A percentile compares a stretch with the other conserved stretches of the same genome.
phyloP scores from a whole-genome alignment of 2,888 invertebrate species.

The Drosophila meridiana region DNA sequence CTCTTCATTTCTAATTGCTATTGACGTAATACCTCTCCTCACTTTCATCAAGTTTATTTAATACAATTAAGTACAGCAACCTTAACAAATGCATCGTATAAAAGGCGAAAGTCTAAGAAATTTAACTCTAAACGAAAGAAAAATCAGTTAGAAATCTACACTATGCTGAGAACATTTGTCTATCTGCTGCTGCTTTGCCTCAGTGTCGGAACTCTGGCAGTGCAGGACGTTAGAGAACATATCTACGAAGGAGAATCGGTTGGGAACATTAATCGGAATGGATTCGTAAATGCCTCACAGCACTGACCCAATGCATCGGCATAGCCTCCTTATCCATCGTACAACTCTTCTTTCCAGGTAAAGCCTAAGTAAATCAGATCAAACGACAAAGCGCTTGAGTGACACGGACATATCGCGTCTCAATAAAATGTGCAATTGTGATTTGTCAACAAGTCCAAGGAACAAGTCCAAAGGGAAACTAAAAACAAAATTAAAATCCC shows the following conservation, averaged over 20 bases:
- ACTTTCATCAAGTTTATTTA: background rate
- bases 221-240: background rate
- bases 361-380: background rate
- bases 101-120: background rate
- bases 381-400: background rate
- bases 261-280: background rate
- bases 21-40: too few relatives aligned
- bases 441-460: background rate
- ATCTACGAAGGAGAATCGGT: constrained; percentile 1
- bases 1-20: too few relatives aligned
- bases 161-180: background rate
- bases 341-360: background rate
- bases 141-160: background rate
- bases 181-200: background rate
- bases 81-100: background rate
- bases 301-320: constrained; percentile 3
- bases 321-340: fast-evolving
- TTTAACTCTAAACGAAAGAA: background rate
- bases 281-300: background rate
- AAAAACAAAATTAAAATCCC: too few relatives aligned
- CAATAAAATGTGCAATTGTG: constrained; percentile 13
- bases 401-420: background rate
- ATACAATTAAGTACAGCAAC: background rate
- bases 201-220: background rate
- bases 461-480: too few relatives aligned